These are phyloP conservation scores for Hydractinia symbiolongicarpus DNA, from an alignment of 30 jellyfish, hydroid and myxozoan genomes.

Conservation along the genomic window DNA sequence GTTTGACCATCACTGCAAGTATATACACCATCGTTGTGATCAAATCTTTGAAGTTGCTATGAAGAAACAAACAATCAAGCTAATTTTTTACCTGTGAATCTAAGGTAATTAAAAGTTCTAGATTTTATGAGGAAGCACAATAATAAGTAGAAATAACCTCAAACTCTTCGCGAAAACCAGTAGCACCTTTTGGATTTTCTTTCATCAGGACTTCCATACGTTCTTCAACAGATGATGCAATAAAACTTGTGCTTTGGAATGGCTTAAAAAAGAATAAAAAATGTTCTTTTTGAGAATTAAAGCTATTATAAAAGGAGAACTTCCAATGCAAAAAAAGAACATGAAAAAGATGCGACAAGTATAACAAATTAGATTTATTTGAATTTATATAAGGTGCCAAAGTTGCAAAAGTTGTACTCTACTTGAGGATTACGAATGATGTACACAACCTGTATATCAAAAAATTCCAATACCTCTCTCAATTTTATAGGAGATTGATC, in stretches of 20 bases:
- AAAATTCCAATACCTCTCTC: slow-evolving; percentile 45
- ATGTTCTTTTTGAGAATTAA: background rate
- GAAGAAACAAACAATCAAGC: no score
- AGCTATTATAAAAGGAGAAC: background rate
- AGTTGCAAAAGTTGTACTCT: no score
- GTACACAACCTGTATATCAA: background rate
- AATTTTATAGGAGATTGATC: slow-evolving; percentile 53
- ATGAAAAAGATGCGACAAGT: background rate
- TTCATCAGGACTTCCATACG: slow-evolving; percentile 62
- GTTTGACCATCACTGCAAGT: slow-evolving; percentile 28
- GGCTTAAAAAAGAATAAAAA: slow-evolving; percentile 49
- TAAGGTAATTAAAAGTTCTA: background rate
- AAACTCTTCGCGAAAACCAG: slow-evolving; percentile 84
- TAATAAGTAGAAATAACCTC: slow-evolving; percentile 36
- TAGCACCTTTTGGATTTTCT: slow-evolving; percentile 26
- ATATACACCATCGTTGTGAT: slow-evolving; percentile 28
- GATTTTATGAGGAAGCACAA: background rate
- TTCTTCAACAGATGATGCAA: slow-evolving; percentile 71
- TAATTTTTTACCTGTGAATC: no score
- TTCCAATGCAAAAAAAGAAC: background rate
- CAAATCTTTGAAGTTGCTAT: slow-evolving; percentile 35
- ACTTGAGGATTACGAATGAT: background rate
- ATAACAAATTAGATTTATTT: no score
- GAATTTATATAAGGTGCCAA: no score
- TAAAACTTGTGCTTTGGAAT: slow-evolving; percentile 87